Base-by-base conservation (phyloP, 2,113 vertebrate species). In the Brienomyrus brachyistius region DNA sequence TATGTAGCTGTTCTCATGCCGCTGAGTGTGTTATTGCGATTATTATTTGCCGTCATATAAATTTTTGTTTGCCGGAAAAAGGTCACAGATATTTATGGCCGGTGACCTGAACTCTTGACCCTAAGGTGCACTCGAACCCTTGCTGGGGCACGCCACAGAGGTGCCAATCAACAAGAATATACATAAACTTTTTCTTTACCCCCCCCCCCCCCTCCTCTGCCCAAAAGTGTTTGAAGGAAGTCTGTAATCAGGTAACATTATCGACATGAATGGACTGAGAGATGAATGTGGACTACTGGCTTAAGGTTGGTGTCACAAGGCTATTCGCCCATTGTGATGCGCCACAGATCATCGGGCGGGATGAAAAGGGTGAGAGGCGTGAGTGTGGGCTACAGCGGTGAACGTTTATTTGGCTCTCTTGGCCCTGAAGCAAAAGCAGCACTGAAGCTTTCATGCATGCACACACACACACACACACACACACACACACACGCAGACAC, bases 21-120 rank as follows among this genome's bases (percentile, higher is more conserved):
- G 95, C 94, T 95, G 96, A 97, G 96, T 96, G 96, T 96, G 96
- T 95, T 96, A 94, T 95, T 96, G 93, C 94, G 96, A 96, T 96
- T 95, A 96, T 95, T 95, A 95, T 96, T 95, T 96, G 94, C 93
- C 94, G 94, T 95, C 92, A 94, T 94, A 94, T 96, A 96, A 96
- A 96, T 95, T 96, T 96, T 94, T 94, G 95, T 92, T 93, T 93
- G 93, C 93, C 92, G 92, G 92, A 93, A 92, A 94, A 94, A 94
- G 94, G n/a, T 70, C 31, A 70, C 31, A 27, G 94, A 94, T 94
- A 94, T 94, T 94, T 93, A 93, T 95, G 95, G 95, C 95, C 94
- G 93, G 93, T 94, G 95, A 94, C 96, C 96, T 96, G 96, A 95
- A 96, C 95, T 95, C 94, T 93, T 95, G 96, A 97, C 95, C 95